Evolutionary conservation across 2,797 vertebrate species (phyloP).

Genomic region (Tokudaia tokunoshimensis): DNA sequence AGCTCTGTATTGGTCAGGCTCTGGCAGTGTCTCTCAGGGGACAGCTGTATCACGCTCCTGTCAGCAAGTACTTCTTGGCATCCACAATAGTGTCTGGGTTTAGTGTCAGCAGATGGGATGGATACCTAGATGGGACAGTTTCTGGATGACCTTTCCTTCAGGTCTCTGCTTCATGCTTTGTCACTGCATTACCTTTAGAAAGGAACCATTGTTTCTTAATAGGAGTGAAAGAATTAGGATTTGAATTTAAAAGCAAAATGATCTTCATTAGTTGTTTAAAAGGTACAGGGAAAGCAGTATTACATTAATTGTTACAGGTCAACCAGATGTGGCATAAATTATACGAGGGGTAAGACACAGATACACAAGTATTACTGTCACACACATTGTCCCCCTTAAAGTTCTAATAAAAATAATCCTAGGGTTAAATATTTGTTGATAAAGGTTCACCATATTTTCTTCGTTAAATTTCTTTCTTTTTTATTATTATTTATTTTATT

Average conservation of each 20-base stretch:
- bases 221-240: conserved; percentile 50
- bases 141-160: neutral
- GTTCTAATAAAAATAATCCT: conserved; percentile 66
- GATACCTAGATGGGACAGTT: neutral
- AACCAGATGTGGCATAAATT: conserved; percentile 44
- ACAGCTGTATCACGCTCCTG: neutral
- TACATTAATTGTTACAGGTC: neutral
- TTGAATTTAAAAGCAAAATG: conserved; percentile 69
- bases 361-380: conserved; percentile 25
- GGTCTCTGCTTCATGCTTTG: neutral
- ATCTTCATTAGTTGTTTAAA: conserved; percentile 59
- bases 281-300: conserved; percentile 28
- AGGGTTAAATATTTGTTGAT: conserved; percentile 70
- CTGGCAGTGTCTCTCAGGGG: neutral
- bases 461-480: conserved; percentile 79
- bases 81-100: neutral
- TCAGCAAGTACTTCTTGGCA: neutral
- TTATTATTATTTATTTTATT: too few relatives aligned
- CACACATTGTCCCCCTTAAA: conserved; percentile 34
- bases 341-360: conserved; percentile 32
- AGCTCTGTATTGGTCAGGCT: neutral
- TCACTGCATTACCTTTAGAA: neutral
- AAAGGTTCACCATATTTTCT: conserved; percentile 72
- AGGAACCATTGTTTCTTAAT: neutral
- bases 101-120: neutral